A percentile compares a stretch with the other conserved stretches of the same genome.
Conservation (phyloP, 2,113 vertebrate genomes). For the Corydoras sp. region DNA sequence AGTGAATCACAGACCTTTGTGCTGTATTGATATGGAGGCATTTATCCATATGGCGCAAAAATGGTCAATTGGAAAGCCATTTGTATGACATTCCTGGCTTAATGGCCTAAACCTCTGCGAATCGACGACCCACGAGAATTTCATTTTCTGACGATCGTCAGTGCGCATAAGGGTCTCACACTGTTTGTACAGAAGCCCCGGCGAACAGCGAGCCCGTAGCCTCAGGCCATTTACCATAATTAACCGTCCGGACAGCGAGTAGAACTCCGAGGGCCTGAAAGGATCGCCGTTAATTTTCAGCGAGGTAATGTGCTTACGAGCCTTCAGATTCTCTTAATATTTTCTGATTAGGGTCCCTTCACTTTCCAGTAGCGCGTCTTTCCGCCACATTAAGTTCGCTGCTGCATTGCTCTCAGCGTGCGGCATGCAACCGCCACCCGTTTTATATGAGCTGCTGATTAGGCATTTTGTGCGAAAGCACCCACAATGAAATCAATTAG, state of each 20-base stretch:
- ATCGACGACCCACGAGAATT: not conserved
- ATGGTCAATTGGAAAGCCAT: too few relatives aligned
- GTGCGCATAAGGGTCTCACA: not conserved
- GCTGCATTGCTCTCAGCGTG: constrained; percentile 1
- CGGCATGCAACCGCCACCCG: not conserved
- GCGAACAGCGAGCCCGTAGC: not conserved
- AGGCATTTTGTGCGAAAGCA: constrained; percentile 20
- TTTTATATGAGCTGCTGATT: constrained; percentile 21
- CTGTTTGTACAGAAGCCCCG: not conserved
- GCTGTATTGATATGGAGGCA: too few relatives aligned
- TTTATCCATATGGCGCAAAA: too few relatives aligned
- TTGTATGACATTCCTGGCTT: too few relatives aligned
- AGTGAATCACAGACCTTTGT: too few relatives aligned
- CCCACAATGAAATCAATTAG: constrained; percentile 34
- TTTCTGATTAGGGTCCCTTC: not conserved
- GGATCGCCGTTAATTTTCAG: not conserved
- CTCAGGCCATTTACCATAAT: constrained; percentile 13
- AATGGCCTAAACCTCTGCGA: too few relatives aligned
- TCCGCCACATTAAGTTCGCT: not conserved
- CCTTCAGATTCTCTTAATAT: constrained; percentile 8
- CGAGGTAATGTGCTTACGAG: constrained; percentile 8
- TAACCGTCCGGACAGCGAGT: constrained; percentile 6
- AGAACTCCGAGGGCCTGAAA: not conserved
- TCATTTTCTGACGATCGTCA: constrained; percentile 8
- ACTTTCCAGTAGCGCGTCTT: not conserved